These are phyloP conservation scores for Molanna angustata DNA, from an alignment of 2,888 invertebrate genomes.

Conservation along the genomic window DNA sequence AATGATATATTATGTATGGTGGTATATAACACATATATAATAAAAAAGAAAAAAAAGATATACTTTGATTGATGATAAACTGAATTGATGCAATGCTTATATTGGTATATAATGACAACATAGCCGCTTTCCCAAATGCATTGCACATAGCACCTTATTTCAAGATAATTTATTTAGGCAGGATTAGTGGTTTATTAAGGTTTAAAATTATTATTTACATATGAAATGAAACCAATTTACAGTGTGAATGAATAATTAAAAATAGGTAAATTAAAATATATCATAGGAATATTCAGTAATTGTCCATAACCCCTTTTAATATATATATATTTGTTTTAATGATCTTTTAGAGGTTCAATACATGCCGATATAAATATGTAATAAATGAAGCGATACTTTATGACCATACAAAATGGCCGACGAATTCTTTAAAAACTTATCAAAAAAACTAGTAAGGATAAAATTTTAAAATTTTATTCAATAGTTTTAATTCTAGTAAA, in stretches of 20 bases:
- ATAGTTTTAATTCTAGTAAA: slow-evolving; percentile 26
- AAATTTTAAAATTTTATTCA: slow-evolving; percentile 21
- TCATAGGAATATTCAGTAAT: slow-evolving; percentile 17
- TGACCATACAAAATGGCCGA: slow-evolving; percentile 1
- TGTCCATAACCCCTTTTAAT: slow-evolving; percentile 22
- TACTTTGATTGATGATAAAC: no score
- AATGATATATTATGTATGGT: no score
- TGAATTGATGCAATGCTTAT: no score
- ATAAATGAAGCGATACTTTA: slow-evolving; percentile 13
- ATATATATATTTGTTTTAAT: slow-evolving; percentile 11
- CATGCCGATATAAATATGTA: slow-evolving; percentile 13
- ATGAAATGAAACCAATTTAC: slow-evolving; percentile 24
- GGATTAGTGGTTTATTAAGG: slow-evolving; percentile 5
- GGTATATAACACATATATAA: no score
- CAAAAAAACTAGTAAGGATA: slow-evolving; percentile 20
- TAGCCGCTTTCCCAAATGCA: not conserved
- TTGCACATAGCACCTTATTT: slow-evolving; percentile 18
- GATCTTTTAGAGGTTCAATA: slow-evolving; percentile 18
- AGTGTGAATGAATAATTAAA: slow-evolving; percentile 21
- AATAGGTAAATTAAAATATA: slow-evolving; percentile 17
- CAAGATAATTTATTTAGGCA: slow-evolving; percentile 7
- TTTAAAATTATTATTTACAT: slow-evolving; percentile 16
- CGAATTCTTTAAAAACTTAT: slow-evolving; percentile 21
- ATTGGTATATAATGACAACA: not conserved
- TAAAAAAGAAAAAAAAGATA: no score